A percentile compares a stretch with the other conserved stretches of the same genome.
These are phyloP conservation scores for Zophobas morio DNA, from an alignment of 1,140 invertebrate species.

Conservation along the genomic window DNA sequence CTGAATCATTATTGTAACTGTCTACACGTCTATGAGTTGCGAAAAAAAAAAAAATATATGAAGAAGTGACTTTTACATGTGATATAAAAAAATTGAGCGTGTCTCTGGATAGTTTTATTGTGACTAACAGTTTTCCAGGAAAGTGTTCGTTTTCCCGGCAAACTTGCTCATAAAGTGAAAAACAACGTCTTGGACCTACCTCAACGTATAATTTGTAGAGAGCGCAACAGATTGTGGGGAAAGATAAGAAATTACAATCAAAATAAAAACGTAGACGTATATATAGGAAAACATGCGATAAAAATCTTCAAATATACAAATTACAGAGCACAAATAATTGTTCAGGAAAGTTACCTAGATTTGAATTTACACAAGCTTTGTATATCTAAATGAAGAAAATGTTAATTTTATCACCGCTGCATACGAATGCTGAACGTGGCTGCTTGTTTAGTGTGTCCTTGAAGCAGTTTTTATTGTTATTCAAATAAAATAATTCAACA, in stretches of 20 bases:
- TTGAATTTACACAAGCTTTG: neutral
- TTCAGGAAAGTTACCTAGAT: constrained; percentile 2
- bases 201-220: constrained; percentile 32
- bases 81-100: too few relatives aligned
- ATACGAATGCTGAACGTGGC: too few relatives aligned
- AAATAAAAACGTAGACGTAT: constrained; percentile 31
- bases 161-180: constrained; percentile 10
- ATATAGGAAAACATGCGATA: constrained; percentile 31
- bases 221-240: constrained; percentile 22
- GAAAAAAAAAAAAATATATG: too few relatives aligned
- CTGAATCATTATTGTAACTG: constrained; percentile 18
- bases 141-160: constrained; percentile 3
- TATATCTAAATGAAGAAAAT: too few relatives aligned
- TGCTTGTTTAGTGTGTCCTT: too few relatives aligned
- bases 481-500: neutral
- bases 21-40: neutral
- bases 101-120: too few relatives aligned
- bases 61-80: too few relatives aligned
- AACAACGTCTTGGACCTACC: constrained; percentile 18
- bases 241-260: constrained; percentile 29
- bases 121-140: neutral
- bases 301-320: constrained; percentile 37
- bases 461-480: neutral
- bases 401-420: too few relatives aligned
- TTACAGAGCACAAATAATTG: constrained; percentile 17